Evolutionary conservation across 1,140 invertebrate genomes (phyloP), one percentile per base, ranked within the genome.

Genomic region (Euschistus heros): DNA sequence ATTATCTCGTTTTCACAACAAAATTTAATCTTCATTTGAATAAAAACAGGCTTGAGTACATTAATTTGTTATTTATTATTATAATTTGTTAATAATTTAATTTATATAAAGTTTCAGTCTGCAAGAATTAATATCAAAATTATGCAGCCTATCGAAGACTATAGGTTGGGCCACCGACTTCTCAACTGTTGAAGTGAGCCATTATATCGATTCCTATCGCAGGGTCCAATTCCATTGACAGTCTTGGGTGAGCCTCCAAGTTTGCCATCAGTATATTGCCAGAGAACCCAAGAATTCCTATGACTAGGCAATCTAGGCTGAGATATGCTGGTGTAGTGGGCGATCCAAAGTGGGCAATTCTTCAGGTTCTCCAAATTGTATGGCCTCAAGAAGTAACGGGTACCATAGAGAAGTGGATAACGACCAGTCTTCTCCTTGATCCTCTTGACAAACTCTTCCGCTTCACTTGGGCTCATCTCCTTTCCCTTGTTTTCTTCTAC

Each of bases 231-330:
- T 8, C 47, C 47, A 7, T 50, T 50, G 17, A 50, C 47, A 4
- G n/a, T 50, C 47, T 22, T 50, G n/a, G 47, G 47, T 1, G 2
- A 7, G 47, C 22, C 22, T 8, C 47, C 47, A 7, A 20, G 2
- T 0, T 20, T 24, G 4, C 44, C 62, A 44, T 67, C 42, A 15
- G 66, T 64, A 13, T 67, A 67, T 52, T 67, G 66, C 66, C 66
- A 67, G 22, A 67, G 27, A 8, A 26, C 27, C 66, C 66, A 67
- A 6, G 63, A 47, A 30, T 27, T n/a, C 62, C 62, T 60, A 20
- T 63, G 54, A 4, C 2, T 22, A 0, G 66, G 66, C 26, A 67
- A 15, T 33, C 26, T 64, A 22, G 54, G 54, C 4, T 27, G 10
- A 8, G 6, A 5, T 5, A 4, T 6, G 24, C 2, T 10, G n/a